These are phyloP conservation scores for Xylota segnis DNA, from an alignment of 2,888 invertebrate species.

Conservation along the genomic window DNA sequence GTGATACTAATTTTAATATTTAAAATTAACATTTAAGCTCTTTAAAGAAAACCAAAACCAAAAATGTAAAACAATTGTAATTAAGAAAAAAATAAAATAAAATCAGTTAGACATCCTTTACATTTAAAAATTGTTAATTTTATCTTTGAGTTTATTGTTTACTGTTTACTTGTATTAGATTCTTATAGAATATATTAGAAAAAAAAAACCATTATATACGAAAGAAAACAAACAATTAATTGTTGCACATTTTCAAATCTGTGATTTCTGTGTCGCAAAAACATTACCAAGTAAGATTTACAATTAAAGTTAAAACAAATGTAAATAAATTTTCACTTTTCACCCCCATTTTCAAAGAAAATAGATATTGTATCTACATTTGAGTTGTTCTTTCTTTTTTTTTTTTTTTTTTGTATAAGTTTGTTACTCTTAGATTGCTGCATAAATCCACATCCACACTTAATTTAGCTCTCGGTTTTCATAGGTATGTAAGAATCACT, in stretches of 20 bases:
- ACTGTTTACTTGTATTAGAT: conserved; percentile 52
- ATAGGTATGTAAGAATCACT: conserved; percentile 58
- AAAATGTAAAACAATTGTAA: conserved; percentile 8
- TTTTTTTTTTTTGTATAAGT: not conserved
- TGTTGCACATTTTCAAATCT: conserved; percentile 77
- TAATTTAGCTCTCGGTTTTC: conserved; percentile 33
- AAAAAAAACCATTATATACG: conserved; percentile 20
- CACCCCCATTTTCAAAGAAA: conserved; percentile 36
- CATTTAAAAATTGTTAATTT: conserved; percentile 38
- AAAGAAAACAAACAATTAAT: conserved; percentile 66
- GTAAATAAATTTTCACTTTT: conserved; percentile 64
- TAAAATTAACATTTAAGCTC: conserved; percentile 41
- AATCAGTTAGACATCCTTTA: conserved; percentile 41
- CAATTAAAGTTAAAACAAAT: conserved; percentile 40
- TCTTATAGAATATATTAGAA: conserved; percentile 60
- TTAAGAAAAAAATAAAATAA: conserved; percentile 14
- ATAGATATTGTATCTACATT: conserved; percentile 6
- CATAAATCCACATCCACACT: conserved; percentile 50
- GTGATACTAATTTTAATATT: conserved; percentile 84
- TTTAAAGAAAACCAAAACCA: conserved; percentile 3
- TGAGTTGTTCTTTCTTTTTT: too few relatives aligned
- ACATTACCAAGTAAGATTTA: conserved; percentile 62
- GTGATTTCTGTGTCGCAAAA: conserved; percentile 76
- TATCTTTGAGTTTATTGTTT: conserved; percentile 41
- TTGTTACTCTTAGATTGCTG: conserved; percentile 46